Evolutionary conservation across 2,113 vertebrate species (phyloP).

Genomic region (Thunnus thynnus): DNA sequence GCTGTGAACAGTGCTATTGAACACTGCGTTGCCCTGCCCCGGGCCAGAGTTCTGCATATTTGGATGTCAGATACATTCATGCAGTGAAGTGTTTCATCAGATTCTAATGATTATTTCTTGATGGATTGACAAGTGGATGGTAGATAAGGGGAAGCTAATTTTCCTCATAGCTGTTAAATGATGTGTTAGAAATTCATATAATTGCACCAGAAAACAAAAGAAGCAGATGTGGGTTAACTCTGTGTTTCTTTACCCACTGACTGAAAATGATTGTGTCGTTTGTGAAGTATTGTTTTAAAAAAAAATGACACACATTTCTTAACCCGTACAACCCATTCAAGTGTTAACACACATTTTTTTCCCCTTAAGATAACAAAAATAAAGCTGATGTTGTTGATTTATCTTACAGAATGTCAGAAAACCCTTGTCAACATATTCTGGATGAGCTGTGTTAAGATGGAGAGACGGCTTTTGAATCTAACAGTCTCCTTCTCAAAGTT

Average conservation of each 20-base stretch:
- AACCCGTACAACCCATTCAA: neutral
- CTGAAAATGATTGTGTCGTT: constrained; percentile 43
- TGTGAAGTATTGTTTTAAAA: constrained; percentile 52
- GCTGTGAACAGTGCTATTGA: constrained; percentile 62
- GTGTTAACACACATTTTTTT: neutral
- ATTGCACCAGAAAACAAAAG: constrained; percentile 39
- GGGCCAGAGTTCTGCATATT: constrained; percentile 76
- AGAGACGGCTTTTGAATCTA: constrained; percentile 21
- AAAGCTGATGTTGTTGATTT: neutral
- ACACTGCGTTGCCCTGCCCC: constrained; percentile 45
- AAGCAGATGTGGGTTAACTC: constrained; percentile 11
- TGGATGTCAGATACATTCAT: constrained; percentile 77
- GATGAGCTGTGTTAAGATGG: constrained; percentile 19
- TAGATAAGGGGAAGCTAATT: constrained; percentile 70
- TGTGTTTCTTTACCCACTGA: constrained; percentile 40
- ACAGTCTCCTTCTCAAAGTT: neutral
- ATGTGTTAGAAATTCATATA: constrained; percentile 59
- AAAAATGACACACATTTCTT: constrained; percentile 53
- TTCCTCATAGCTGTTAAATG: constrained; percentile 78
- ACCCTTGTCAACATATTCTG: neutral
- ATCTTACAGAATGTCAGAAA: no score
- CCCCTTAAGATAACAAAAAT: neutral
- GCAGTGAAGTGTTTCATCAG: constrained; percentile 77
- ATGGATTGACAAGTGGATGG: constrained; percentile 76
- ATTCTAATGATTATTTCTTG: constrained; percentile 84